Conservation (phyloP, 2,113 vertebrate species). For the Numida meleagris region DNA sequence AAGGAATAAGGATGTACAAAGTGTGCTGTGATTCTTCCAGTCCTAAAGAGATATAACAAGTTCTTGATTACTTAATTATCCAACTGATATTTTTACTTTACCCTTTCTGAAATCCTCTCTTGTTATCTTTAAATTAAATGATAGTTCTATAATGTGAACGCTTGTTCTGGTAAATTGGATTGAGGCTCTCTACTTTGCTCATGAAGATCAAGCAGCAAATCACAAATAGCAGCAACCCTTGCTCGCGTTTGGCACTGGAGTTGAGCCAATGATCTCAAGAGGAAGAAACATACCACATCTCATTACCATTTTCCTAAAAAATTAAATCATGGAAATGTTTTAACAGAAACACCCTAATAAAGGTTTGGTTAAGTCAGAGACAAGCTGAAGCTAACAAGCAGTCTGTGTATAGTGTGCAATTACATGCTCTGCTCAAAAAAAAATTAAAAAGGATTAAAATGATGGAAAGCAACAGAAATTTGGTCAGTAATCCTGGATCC, state of each 20-base stretch:
- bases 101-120: background rate
- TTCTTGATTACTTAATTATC: background rate
- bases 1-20: background rate
- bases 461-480: background rate
- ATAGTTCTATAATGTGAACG: background rate
- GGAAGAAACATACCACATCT: background rate
- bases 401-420: background rate
- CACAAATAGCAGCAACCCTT: conserved; percentile 16
- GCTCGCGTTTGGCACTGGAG: background rate
- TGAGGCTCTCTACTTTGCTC: background rate
- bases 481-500: background rate
- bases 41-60: background rate
- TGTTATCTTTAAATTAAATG: background rate
- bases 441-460: background rate
- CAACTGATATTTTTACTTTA: background rate
- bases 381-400: background rate
- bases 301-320: background rate
- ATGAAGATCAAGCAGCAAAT: background rate
- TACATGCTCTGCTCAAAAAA: conserved; percentile 10
- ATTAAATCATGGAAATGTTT: background rate
- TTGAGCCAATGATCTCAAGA: background rate
- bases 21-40: background rate
- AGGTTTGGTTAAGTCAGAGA: background rate
- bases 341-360: background rate
- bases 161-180: background rate